These are phyloP conservation scores for Formica aserva DNA, from an alignment of 2,888 invertebrate genomes.

Conservation along the genomic window DNA sequence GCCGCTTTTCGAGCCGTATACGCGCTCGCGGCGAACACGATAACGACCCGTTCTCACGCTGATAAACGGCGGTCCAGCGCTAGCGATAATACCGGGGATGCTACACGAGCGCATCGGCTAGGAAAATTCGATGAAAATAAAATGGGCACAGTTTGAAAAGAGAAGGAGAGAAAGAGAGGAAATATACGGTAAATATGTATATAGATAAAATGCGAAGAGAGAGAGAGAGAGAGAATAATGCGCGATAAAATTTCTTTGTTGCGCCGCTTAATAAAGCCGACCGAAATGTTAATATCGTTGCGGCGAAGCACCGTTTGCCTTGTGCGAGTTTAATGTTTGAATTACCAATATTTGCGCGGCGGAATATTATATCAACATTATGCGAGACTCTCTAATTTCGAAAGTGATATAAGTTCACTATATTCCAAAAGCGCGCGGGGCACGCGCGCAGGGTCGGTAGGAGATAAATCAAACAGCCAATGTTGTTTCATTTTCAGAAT, in stretches of 20 bases:
- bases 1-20: slow-evolving; percentile 72
- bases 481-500: slow-evolving; percentile 56
- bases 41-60: slow-evolving; percentile 60
- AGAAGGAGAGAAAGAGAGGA: neutral
- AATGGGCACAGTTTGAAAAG: slow-evolving; percentile 14
- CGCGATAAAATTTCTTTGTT: slow-evolving; percentile 50
- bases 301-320: slow-evolving; percentile 33
- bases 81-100: slow-evolving; percentile 43
- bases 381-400: slow-evolving; percentile 55
- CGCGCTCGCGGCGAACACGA: slow-evolving; percentile 47
- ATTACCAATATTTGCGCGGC: slow-evolving; percentile 48
- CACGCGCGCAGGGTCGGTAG: neutral
- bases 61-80: slow-evolving; percentile 57
- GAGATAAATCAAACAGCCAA: slow-evolving; percentile 52
- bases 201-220: neutral
- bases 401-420: slow-evolving; percentile 53
- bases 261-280: slow-evolving; percentile 51
- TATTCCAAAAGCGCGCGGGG: slow-evolving; percentile 47
- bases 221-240: neutral
- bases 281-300: slow-evolving; percentile 56
- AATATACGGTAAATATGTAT: neutral
- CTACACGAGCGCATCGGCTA: slow-evolving; percentile 19
- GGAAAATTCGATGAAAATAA: slow-evolving; percentile 44
- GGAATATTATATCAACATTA: slow-evolving; percentile 57
- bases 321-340: slow-evolving; percentile 53